phyloP scores from a whole-genome alignment of 1,140 invertebrate genomes.

The Drosophila nebulosa region DNA sequence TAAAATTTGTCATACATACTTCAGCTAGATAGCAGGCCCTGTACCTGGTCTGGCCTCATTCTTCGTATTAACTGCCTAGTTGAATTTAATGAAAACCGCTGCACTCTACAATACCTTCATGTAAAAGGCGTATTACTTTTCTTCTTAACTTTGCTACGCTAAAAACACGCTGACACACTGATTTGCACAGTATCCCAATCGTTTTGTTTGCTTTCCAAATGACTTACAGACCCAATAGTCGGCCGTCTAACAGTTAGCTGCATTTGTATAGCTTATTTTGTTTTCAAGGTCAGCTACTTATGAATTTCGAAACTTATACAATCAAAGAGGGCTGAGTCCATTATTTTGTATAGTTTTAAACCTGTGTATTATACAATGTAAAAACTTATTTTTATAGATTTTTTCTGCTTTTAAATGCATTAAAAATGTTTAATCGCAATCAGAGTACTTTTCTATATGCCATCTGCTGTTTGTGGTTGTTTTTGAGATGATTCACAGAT shows the following conservation, averaged over 20 bases:
- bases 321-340: no score
- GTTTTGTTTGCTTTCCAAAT: not conserved
- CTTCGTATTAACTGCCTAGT: not conserved
- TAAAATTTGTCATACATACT: not conserved
- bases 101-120: no score
- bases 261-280: not conserved
- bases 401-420: not conserved
- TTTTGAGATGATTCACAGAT: conserved; percentile 7
- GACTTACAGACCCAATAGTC: not conserved
- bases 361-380: no score
- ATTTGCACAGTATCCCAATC: not conserved
- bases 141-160: no score
- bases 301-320: no score
- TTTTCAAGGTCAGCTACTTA: not conserved
- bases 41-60: not conserved
- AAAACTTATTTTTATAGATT: no score
- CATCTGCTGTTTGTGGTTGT: not conserved
- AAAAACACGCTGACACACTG: no score
- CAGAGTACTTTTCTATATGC: not conserved
- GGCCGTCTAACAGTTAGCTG: not conserved
- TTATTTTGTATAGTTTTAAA: no score
- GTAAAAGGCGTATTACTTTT: no score
- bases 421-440: not conserved
- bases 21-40: not conserved
- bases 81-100: not conserved